Conservation (phyloP, 2,797 vertebrate genomes). For the Sebastes itinus region DNA sequence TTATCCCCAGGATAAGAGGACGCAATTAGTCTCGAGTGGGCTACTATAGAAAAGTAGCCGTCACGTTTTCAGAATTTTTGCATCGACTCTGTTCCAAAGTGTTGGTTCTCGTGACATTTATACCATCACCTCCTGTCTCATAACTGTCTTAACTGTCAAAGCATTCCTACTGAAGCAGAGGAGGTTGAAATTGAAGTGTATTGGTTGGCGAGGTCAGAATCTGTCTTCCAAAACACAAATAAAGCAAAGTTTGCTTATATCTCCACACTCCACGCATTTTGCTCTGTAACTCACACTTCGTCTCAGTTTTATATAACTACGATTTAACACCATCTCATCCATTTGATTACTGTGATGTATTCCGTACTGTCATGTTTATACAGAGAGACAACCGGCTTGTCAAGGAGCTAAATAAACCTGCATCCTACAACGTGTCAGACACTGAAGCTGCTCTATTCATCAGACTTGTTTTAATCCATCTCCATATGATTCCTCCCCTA, state of each 20-base stretch:
- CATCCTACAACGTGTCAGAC: constrained; percentile 65
- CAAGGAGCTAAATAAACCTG: constrained; percentile 92
- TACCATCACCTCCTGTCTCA: neutral
- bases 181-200: neutral
- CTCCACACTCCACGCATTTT: neutral
- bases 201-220: neutral
- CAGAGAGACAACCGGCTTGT: constrained; percentile 90
- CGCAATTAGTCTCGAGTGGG: no score
- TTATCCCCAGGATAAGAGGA: no score
- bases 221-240: neutral
- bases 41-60: no score
- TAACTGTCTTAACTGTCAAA: neutral
- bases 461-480: constrained; percentile 93
- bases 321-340: constrained; percentile 42
- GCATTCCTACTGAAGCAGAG: neutral
- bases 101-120: no score
- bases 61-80: no score
- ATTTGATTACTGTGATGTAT: constrained; percentile 47
- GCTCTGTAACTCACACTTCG: constrained; percentile 13
- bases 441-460: constrained; percentile 87
- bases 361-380: constrained; percentile 85
- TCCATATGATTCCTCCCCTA: constrained; percentile 87
- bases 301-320: constrained; percentile 28
- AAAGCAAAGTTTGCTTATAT: neutral
- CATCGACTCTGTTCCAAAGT: no score